These are phyloP conservation scores for Epinotia bilunana DNA, from an alignment of 2,888 invertebrate species.

Conservation along the genomic window DNA sequence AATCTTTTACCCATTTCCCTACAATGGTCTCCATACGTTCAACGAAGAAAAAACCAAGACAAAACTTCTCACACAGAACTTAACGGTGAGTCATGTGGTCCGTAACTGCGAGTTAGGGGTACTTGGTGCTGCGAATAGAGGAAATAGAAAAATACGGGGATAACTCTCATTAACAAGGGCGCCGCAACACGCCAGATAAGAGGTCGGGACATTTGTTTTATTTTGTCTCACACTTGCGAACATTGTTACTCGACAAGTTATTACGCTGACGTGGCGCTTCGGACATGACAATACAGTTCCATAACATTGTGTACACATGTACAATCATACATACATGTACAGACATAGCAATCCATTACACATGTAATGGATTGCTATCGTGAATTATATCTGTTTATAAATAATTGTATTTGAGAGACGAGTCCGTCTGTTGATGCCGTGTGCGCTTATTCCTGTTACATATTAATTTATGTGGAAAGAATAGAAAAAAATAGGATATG, in stretches of 20 bases:
- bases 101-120: constrained; percentile 48
- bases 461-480: too few relatives aligned
- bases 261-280: neutral
- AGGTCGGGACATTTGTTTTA: constrained; percentile 48
- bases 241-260: constrained; percentile 3
- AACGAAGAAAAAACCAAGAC: constrained; percentile 20
- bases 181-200: constrained; percentile 46
- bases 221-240: constrained; percentile 36
- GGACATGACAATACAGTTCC: neutral
- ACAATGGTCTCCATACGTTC: constrained; percentile 13
- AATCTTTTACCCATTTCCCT: neutral
- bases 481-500: too few relatives aligned
- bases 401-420: too few relatives aligned
- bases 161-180: constrained; percentile 59
- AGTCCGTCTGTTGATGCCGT: too few relatives aligned
- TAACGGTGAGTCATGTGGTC: constrained; percentile 41
- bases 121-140: constrained; percentile 35
- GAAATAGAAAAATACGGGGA: constrained; percentile 62
- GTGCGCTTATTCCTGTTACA: too few relatives aligned
- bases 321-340: too few relatives aligned
- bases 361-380: too few relatives aligned
- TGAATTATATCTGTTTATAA: too few relatives aligned
- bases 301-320: neutral
- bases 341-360: too few relatives aligned
- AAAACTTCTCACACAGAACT: constrained; percentile 35